Evolutionary conservation across 2,888 invertebrate genomes (phyloP).

Genomic region (Dasypolia templi): DNA sequence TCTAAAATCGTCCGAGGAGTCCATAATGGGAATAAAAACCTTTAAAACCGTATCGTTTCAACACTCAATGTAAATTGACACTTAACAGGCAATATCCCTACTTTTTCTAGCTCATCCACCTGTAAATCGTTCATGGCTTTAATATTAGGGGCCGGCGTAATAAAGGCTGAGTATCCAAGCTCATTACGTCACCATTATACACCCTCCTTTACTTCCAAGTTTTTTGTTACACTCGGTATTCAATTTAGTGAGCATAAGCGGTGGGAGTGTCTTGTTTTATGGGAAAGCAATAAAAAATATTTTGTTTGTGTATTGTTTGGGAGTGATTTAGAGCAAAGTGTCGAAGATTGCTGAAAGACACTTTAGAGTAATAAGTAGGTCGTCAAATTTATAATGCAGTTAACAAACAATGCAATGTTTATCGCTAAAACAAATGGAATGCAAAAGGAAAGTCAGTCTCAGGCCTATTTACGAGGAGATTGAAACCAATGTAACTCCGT

Average conservation of each 20-base stretch:
- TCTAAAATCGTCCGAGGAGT: neutral
- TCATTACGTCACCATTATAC: conserved; percentile 72
- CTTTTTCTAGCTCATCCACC: conserved; percentile 55
- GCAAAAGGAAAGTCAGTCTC: too few species aligned
- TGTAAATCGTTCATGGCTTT: conserved; percentile 63
- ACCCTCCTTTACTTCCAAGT: conserved; percentile 68
- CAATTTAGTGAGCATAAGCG: conserved; percentile 70
- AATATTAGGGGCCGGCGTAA: conserved; percentile 64
- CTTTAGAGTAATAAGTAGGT: too few species aligned
- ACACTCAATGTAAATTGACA: conserved; percentile 46
- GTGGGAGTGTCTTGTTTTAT: conserved; percentile 44
- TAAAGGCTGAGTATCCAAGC: conserved; percentile 71
- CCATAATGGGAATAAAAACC: conserved; percentile 19
- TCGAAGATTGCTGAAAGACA: too few species aligned
- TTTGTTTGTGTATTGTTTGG: conserved; percentile 17
- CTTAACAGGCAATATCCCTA: conserved; percentile 59
- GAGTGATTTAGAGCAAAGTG: conserved; percentile 3
- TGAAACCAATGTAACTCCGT: too few species aligned
- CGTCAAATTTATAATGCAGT: too few species aligned
- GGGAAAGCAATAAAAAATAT: conserved; percentile 17
- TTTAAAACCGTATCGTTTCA: conserved; percentile 26
- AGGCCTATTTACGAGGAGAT: too few species aligned
- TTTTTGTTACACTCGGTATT: conserved; percentile 81
- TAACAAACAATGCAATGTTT: too few species aligned
- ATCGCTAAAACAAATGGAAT: too few species aligned